These are phyloP conservation scores for Nomada fabriciana DNA, from an alignment of 2,888 invertebrate species.

Conservation along the genomic window DNA sequence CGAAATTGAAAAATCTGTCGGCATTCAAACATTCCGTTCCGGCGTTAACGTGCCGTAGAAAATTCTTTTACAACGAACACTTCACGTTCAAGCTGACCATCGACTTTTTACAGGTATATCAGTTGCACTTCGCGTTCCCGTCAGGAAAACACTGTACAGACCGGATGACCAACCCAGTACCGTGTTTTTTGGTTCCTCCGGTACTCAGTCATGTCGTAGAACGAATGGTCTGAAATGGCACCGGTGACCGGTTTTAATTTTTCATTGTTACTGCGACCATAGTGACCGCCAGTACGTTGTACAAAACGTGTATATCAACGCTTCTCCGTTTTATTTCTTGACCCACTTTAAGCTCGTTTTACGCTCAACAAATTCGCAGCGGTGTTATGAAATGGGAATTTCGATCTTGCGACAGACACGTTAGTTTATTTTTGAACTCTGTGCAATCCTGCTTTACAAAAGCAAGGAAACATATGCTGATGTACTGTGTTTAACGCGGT, in stretches of 20 bases:
- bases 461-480: neutral
- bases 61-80: slow-evolving; percentile 4
- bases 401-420: neutral
- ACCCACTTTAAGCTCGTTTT: neutral
- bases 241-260: slow-evolving; percentile 22
- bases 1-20: slow-evolving; percentile 3
- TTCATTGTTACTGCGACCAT: slow-evolving; percentile 11
- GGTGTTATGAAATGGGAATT: neutral
- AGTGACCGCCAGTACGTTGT: neutral
- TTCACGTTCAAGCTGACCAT: slow-evolving; percentile 3
- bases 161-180: neutral
- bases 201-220: slow-evolving; percentile 1
- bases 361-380: slow-evolving; percentile 25
- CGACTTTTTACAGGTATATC: slow-evolving; percentile 11
- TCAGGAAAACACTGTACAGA: neutral
- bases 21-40: neutral
- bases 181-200: slow-evolving; percentile 2
- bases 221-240: slow-evolving; percentile 14
- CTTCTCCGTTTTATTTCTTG: neutral
- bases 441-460: neutral
- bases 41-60: neutral
- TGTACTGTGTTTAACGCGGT: no score
- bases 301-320: neutral
- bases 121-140: neutral
- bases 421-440: neutral